Evolutionary conservation across 2,888 invertebrate genomes (phyloP).

Genomic region (Bellardia bayeri): DNA sequence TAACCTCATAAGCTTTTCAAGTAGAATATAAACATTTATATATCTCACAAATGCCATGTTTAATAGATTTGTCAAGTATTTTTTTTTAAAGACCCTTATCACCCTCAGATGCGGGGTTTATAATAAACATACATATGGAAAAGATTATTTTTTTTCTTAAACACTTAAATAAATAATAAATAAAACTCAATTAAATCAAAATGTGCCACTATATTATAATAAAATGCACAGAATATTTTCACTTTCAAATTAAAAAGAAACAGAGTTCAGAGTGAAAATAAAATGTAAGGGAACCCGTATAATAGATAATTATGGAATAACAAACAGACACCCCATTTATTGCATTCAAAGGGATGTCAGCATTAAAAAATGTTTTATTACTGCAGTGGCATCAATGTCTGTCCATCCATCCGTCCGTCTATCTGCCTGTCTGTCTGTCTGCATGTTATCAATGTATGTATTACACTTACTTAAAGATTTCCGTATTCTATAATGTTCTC

Average conservation of each 20-base stretch:
- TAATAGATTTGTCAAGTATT: neutral
- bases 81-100: constrained; percentile 22
- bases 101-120: no score
- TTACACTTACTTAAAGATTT: constrained; percentile 55
- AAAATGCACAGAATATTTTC: constrained; percentile 11
- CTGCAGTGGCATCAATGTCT: neutral
- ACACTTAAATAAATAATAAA: constrained; percentile 28
- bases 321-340: constrained; percentile 44
- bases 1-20: no score
- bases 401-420: no score
- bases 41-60: neutral
- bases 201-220: constrained; percentile 14
- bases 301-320: constrained; percentile 42
- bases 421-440: neutral
- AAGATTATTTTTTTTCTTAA: constrained; percentile 26
- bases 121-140: neutral
- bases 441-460: constrained; percentile 2
- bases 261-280: neutral
- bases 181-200: constrained; percentile 50
- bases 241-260: constrained; percentile 13
- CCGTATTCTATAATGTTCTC: constrained; percentile 41
- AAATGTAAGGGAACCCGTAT: constrained; percentile 52
- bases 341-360: constrained; percentile 19
- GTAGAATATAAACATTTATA: neutral
- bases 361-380: constrained; percentile 6